Percentiles rank a stretch among this genome's conserved stretches.
Conservation (phyloP, 2,113 vertebrate genomes). For the Tachycineta bicolor region DNA sequence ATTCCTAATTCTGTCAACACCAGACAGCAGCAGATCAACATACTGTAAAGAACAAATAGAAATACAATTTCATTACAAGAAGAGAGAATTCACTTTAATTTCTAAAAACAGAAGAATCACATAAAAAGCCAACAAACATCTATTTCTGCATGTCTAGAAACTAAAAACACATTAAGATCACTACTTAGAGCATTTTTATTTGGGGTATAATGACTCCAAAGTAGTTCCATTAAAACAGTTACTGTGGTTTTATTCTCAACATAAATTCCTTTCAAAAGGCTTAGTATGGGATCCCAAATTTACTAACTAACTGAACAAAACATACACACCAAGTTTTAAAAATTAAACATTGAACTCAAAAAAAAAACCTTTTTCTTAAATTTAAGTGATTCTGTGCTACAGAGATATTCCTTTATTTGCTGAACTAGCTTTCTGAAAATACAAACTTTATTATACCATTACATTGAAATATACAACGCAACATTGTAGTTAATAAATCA, state of each 20-base stretch:
- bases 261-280: neutral
- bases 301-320: neutral
- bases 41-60: neutral
- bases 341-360: neutral
- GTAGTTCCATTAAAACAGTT: neutral
- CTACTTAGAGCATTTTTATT: neutral
- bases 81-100: neutral
- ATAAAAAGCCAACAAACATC: neutral
- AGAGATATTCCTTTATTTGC: neutral
- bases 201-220: neutral
- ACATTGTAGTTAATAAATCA: neutral
- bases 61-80: neutral
- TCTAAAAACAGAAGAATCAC: neutral
- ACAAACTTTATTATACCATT: neutral
- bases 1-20: neutral
- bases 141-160: neutral
- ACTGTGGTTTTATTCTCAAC: neutral
- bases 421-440: neutral
- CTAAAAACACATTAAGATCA: neutral
- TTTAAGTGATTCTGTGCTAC: neutral
- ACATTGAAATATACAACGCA: neutral
- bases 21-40: neutral
- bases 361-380: neutral
- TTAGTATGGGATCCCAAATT: neutral
- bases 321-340: neutral